Base-by-base conservation (phyloP, 1,140 invertebrate genomes). In the Zelostemma sp. region DNA sequence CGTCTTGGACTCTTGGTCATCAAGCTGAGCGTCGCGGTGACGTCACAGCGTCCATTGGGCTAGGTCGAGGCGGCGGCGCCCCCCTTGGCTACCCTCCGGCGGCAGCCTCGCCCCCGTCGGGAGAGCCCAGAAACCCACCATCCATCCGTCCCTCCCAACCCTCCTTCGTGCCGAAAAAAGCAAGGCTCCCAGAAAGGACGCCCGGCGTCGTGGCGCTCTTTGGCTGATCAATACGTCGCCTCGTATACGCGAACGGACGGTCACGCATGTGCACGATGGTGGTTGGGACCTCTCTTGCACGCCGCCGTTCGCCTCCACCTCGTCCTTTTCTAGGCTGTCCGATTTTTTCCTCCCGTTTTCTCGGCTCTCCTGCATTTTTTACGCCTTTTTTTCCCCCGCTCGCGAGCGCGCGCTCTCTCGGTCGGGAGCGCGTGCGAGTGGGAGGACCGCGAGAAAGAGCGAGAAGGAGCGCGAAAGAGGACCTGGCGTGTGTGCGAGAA, bases 181-280 rank as follows among this genome's bases (percentile, higher is more conserved):
- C 78, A 83, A 84, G 81, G 81, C 83, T 84, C 82, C 77, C 80
- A 81, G 77, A 84, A 84, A 85, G 83, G 81, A 85, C 80, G 82
- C 81, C 82, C 78, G 82, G 81, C 82, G 82, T 84, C 82, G 83
- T 81, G 80, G 83, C 83, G 84, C 81, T 84, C 83, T 85, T 84
- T 82, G 79, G 83, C 82, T 85, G 83, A 85, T 85, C 83, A 85
- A 85, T 85, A 85, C 77, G 74, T 76, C 72, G 74, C 80, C 82
- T 81, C 82, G 81, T 84, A 74, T 72, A 83, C 83, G 81, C 81
- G 82, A 74, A 84, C 81, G 80, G 81, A 85, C 82, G 82, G 82
- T 83, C 82, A 85, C 83, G 83, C 83, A 84, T 85, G 83, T 85
- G 82, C 83, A 84, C 79, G 78, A 76, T 80, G 80, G 71, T 62